A percentile compares a stretch with the other conserved stretches of the same genome.
These are phyloP conservation scores for Oreohelix idahoensis DNA, from an alignment of 1,140 invertebrate species.

Conservation along the genomic window DNA sequence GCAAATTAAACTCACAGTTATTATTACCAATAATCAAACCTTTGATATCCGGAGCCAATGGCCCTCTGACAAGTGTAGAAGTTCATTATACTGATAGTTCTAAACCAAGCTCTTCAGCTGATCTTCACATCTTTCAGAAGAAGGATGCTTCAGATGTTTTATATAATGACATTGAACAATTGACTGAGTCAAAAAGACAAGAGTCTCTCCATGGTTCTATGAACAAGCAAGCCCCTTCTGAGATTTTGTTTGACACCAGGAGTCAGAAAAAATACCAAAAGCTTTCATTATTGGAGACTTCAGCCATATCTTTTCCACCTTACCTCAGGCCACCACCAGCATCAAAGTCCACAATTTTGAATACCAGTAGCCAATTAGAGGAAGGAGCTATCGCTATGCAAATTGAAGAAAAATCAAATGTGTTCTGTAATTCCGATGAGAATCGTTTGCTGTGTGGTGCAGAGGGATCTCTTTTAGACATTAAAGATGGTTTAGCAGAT, in stretches of 20 bases:
- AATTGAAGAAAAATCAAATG: constrained; percentile 10
- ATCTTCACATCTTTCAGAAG: constrained; percentile 21
- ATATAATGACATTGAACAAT: neutral
- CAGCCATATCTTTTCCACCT: neutral
- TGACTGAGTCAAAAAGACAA: neutral
- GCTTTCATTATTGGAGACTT: neutral
- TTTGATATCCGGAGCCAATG: constrained; percentile 22
- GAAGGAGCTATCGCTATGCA: neutral
- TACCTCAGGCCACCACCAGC: neutral
- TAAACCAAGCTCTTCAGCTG: constrained; percentile 35
- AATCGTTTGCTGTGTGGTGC: neutral
- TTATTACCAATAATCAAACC: constrained; percentile 23
- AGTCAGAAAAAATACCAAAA: neutral
- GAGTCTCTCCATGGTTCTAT: neutral
- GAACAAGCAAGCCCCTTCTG: neutral
- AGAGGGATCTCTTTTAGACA: neutral
- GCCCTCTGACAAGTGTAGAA: constrained; percentile 35
- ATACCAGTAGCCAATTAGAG: neutral
- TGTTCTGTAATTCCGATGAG: constrained; percentile 14
- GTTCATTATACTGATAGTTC: constrained; percentile 36
- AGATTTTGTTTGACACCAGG: neutral
- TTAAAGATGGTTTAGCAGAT: neutral
- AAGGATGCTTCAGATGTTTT: neutral
- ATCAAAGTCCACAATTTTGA: neutral
- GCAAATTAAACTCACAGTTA: neutral